phyloP scores from a whole-genome alignment of 92 coral and sea anemone genomes.

The Pocillopora grandis region DNA sequence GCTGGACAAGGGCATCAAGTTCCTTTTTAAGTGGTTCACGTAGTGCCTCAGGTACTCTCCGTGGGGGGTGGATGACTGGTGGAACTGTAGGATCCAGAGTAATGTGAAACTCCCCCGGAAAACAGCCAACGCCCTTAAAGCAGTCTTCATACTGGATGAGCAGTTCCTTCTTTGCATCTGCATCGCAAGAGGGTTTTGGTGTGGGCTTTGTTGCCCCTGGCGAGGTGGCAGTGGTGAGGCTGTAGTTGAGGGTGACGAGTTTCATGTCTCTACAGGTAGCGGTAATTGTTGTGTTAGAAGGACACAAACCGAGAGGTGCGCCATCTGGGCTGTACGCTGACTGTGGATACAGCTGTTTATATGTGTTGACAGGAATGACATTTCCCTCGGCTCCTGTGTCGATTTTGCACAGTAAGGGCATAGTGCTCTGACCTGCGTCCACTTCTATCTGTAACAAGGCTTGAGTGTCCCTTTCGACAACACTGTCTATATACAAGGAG shows the following conservation, averaged over 20 bases:
- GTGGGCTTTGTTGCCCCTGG: no score
- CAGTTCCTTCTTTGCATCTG: no score
- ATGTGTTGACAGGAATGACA: conserved; percentile 65
- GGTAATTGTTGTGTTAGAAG: conserved; percentile 17
- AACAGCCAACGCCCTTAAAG: no score
- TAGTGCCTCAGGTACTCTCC: conserved; percentile 4
- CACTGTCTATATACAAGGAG: conserved; percentile 46
- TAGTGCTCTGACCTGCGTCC: conserved; percentile 33
- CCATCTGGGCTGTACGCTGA: conserved; percentile 32
- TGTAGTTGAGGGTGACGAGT: no score
- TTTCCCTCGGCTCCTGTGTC: conserved; percentile 80
- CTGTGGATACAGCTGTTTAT: conserved; percentile 50
- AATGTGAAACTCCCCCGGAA: no score
- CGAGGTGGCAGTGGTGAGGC: no score
- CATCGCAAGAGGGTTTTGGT: no score
- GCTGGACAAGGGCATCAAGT: no score
- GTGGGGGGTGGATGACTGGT: neutral
- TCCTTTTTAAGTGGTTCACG: conserved; percentile 34
- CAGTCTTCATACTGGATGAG: no score
- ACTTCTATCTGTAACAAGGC: conserved; percentile 58
- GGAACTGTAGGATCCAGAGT: conserved; percentile 26
- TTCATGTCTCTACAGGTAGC: conserved; percentile 53
- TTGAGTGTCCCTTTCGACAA: conserved; percentile 48
- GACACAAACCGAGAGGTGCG: conserved; percentile 1
- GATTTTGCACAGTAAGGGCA: conserved; percentile 56